A percentile compares a stretch with the other conserved stretches of the same genome.
Conservation (phyloP, 2,113 vertebrate genomes). For the Gyps fulvus region DNA sequence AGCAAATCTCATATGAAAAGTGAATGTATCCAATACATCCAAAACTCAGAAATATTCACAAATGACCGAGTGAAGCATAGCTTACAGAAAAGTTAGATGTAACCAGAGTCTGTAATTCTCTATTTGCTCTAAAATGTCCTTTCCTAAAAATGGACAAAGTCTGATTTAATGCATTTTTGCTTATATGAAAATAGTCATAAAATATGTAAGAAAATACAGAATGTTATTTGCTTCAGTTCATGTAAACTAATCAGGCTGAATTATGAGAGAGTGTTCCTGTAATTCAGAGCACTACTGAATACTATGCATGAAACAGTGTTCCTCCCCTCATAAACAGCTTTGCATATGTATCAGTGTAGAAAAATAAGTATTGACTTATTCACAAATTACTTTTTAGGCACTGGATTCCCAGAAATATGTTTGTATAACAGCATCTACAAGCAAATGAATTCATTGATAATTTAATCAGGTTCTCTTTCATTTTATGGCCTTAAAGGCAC, state of each 20-base stretch:
- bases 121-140: background rate
- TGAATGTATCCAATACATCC: background rate
- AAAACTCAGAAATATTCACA: background rate
- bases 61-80: background rate
- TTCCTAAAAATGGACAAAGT: background rate
- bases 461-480: background rate
- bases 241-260: background rate
- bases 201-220: background rate
- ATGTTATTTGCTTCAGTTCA: background rate
- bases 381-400: background rate
- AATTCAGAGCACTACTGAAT: background rate
- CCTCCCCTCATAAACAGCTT: conserved; percentile 11
- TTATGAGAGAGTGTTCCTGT: conserved; percentile 19
- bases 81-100: background rate
- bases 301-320: conserved; percentile 9
- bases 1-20: background rate
- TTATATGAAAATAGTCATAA: background rate
- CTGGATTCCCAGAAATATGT: background rate
- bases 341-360: background rate
- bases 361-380: conserved; percentile 31
- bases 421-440: background rate
- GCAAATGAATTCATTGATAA: background rate
- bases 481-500: conserved; percentile 1
- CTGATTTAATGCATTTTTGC: background rate
- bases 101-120: background rate